phyloP scores from a whole-genome alignment of 2,888 invertebrate species.

The Periphyllus acericola region DNA sequence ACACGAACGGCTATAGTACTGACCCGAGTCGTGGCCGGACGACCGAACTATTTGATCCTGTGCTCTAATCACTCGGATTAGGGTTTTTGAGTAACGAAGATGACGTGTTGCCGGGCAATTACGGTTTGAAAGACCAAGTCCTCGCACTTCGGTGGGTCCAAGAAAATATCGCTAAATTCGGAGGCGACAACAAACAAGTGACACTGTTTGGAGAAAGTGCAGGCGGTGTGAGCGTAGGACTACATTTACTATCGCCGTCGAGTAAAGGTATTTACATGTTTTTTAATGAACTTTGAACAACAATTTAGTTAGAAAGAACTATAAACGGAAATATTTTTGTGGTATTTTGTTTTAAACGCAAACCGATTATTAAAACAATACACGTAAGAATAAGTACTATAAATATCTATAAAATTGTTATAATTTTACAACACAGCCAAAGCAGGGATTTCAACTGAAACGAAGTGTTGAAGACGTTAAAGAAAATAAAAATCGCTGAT shows the following conservation, averaged over 20 bases:
- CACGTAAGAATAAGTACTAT: neutral
- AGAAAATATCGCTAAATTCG: slow-evolving; percentile 45
- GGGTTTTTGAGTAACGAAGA: slow-evolving; percentile 61
- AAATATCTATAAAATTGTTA: neutral
- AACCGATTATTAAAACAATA: no score
- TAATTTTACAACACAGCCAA: neutral
- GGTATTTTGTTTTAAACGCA: neutral
- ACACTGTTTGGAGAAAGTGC: slow-evolving; percentile 62
- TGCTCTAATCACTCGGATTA: neutral
- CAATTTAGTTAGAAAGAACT: no score
- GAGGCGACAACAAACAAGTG: slow-evolving; percentile 59
- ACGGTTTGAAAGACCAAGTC: slow-evolving; percentile 58
- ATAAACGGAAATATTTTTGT: neutral
- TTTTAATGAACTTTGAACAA: no score
- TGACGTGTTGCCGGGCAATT: slow-evolving; percentile 52
- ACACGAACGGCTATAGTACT: neutral
- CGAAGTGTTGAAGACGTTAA: neutral
- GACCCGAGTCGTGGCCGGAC: neutral
- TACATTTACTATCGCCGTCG: slow-evolving; percentile 61
- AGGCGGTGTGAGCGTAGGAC: slow-evolving; percentile 54
- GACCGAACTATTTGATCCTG: neutral
- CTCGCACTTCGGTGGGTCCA: slow-evolving; percentile 26
- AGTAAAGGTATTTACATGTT: slow-evolving; percentile 59
- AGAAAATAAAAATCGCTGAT: neutral
- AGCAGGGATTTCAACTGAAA: neutral